A percentile compares a stretch with the other conserved stretches of the same genome.
Conservation (phyloP, 2,797 vertebrate species). For the Moxostoma hubbsi region DNA sequence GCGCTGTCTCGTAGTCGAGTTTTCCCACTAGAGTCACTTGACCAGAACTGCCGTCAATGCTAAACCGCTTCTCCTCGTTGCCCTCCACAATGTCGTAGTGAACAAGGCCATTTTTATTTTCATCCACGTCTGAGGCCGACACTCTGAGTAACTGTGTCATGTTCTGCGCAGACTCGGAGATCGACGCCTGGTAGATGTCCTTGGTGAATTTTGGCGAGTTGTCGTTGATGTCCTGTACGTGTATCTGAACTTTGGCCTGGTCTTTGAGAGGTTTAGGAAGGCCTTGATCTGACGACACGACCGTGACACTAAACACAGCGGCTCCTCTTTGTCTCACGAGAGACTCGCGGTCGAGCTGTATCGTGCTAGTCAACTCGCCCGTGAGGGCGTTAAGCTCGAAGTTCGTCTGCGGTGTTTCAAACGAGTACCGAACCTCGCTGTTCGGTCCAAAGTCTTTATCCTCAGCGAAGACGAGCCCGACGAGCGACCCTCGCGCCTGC, state of each 20-base stretch:
- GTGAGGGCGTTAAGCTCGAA: slow-evolving; percentile 91
- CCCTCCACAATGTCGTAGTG: slow-evolving; percentile 87
- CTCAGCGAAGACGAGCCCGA: slow-evolving; percentile 88
- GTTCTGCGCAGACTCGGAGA: slow-evolving; percentile 91
- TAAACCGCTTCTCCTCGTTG: slow-evolving; percentile 91
- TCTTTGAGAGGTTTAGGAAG: slow-evolving; percentile 93
- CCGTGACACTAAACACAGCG: slow-evolving; percentile 88
- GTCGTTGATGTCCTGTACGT: slow-evolving; percentile 95
- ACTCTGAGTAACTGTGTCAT: slow-evolving; percentile 92
- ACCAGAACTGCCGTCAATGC: slow-evolving; percentile 85
- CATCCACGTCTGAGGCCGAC: slow-evolving; percentile 94
- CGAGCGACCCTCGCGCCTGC: slow-evolving; percentile 83
- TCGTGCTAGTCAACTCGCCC: slow-evolving; percentile 88
- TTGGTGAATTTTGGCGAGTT: slow-evolving; percentile 93
- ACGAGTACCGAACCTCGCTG: slow-evolving; percentile 91
- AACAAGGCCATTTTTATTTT: slow-evolving; percentile 90
- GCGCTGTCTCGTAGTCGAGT: slow-evolving; percentile 91
- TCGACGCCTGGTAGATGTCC: slow-evolving; percentile 94
- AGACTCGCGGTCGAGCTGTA: slow-evolving; percentile 91
- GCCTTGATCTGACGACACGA: slow-evolving; percentile 91
- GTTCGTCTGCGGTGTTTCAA: slow-evolving; percentile 88
- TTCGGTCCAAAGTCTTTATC: slow-evolving; percentile 95
- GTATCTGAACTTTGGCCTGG: slow-evolving; percentile 95
- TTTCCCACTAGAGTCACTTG: slow-evolving; percentile 91
- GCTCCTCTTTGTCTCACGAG: slow-evolving; percentile 92